phyloP scores from a whole-genome alignment of 1,140 invertebrate genomes.

The Drosophila asahinai region DNA sequence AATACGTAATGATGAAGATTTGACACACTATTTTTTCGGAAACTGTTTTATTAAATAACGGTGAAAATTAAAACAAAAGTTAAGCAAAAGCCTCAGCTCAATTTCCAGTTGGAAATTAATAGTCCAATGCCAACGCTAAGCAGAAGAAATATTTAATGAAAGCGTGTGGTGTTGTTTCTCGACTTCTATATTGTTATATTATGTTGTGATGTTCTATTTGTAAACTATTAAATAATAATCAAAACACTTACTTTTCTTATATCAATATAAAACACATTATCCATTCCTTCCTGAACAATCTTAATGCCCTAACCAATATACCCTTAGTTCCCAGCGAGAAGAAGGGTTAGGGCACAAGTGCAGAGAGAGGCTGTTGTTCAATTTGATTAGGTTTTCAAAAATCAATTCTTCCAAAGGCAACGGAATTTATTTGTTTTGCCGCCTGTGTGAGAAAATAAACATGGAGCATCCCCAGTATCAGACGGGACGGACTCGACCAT shows the following conservation, averaged over 20 bases:
- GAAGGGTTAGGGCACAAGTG: slow-evolving; percentile 32
- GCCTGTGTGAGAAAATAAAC: slow-evolving; percentile 79
- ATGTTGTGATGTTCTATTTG: too few species aligned
- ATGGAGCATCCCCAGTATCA: slow-evolving; percentile 35
- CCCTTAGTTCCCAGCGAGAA: not conserved
- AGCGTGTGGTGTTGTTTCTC: too few species aligned
- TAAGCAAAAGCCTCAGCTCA: not conserved
- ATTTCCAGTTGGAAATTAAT: not conserved
- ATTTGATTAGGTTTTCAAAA: slow-evolving; percentile 81
- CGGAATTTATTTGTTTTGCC: slow-evolving; percentile 69
- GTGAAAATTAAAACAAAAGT: too few species aligned
- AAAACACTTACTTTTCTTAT: not conserved
- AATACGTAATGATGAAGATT: not conserved
- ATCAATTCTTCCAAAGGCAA: slow-evolving; percentile 62
- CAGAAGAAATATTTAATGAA: too few species aligned
- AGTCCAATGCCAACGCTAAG: not conserved
- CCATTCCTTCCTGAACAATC: not conserved
- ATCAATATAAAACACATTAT: not conserved
- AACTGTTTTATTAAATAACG: too few species aligned
- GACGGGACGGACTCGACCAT: slow-evolving; percentile 11
- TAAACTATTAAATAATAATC: too few species aligned
- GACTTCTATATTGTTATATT: too few species aligned
- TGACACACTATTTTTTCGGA: slow-evolving; percentile 10
- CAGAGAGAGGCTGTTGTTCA: slow-evolving; percentile 37
- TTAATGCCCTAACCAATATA: slow-evolving; percentile 4